Evolutionary conservation across 2,113 vertebrate species (phyloP), one percentile per base, ranked within the genome.

Genomic region (Gallinago media): DNA sequence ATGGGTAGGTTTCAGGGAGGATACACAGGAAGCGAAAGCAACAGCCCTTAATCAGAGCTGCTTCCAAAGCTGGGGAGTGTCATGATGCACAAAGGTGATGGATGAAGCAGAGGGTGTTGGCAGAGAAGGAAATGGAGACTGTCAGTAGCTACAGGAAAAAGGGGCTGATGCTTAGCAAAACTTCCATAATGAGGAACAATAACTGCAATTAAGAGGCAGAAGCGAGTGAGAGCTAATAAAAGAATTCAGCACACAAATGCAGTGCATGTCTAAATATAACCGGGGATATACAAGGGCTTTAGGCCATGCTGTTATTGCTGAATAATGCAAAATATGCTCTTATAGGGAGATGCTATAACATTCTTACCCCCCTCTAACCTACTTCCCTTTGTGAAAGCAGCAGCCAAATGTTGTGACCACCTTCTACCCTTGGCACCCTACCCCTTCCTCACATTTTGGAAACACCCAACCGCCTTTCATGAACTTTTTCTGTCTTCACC

Each of bases 61-160:
- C 50, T 73, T 88, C 58, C 34, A 63, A 42, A 77, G 29, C 32
- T 67, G 21, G 42, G 46, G 63, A 86, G 56, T 67, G 72, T 75
- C 52, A 87, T 3, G 9, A 49, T 54, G 68, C 4, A 4, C 73
- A 82, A 83, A 87, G 59, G n/a, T 85, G 38, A 77, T 2, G 0
- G 50, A 91, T 93, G 61, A 91, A 92, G n/a, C 34, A 78, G 52
- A 90, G 79, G 84, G 94, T 56, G 94, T 79, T 49, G 54, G 67
- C 68, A 36, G 70, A 50, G 50, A 88, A 85, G 34, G 72, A 83
- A 79, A 67, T 2, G 70, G 31, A 70, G 6, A 8, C 17, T 38
- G 65, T 29, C 47, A 63, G 18, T 58, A 94, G 38, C 40, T 32
- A 67, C 6, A 31, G 38, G 29, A 71, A 83, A 83, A 81, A 77